phyloP scores from a whole-genome alignment of 2,113 vertebrate species.

The Cromileptes altivelis region DNA sequence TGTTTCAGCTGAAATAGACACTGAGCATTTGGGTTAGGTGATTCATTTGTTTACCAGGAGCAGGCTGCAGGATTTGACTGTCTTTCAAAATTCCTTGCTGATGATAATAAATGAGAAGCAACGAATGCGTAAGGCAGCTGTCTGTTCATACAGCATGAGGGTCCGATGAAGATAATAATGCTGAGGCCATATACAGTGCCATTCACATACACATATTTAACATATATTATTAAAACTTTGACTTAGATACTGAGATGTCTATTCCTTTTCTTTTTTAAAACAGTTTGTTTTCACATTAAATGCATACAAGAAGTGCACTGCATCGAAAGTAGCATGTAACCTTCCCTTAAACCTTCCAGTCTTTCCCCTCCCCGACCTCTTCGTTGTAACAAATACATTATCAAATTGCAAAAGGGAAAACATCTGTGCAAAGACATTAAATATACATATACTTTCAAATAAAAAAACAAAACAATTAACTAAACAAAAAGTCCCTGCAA shows the following conservation, averaged over 20 bases:
- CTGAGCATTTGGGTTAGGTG: conserved; percentile 36
- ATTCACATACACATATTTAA: not conserved
- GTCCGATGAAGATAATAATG: not conserved
- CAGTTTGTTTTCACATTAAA: too few species aligned
- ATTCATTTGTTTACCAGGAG: conserved; percentile 52
- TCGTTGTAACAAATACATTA: too few species aligned
- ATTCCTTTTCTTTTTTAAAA: not conserved
- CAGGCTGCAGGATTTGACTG: conserved; percentile 19
- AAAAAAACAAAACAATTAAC: too few species aligned
- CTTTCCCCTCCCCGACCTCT: too few species aligned
- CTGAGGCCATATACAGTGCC: not conserved
- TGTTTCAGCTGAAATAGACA: conserved; percentile 28
- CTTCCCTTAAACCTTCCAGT: too few species aligned
- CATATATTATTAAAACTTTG: not conserved
- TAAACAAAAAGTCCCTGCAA: too few species aligned
- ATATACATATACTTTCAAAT: too few species aligned
- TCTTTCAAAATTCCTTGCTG: conserved; percentile 20
- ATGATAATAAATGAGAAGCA: conserved; percentile 13
- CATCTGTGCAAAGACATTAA: too few species aligned
- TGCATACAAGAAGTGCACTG: too few species aligned
- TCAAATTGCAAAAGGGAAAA: too few species aligned
- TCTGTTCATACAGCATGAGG: conserved; percentile 7
- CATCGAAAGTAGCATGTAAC: too few species aligned
- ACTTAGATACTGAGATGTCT: not conserved
- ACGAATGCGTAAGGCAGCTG: conserved; percentile 26